A percentile compares a stretch with the other conserved stretches of the same genome.
phyloP scores from a whole-genome alignment of 2,797 vertebrate species.

The Epinephelus awoara region DNA sequence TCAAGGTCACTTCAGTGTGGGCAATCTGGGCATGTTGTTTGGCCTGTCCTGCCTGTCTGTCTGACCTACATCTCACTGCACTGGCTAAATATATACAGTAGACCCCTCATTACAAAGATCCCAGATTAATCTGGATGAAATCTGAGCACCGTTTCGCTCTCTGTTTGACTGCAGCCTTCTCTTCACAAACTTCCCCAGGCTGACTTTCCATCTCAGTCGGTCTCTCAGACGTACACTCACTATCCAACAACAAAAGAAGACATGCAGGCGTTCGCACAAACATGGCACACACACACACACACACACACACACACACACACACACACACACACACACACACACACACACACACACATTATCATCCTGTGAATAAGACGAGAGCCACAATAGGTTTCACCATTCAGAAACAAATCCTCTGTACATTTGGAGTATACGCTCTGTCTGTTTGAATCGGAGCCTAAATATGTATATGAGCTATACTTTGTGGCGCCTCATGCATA shows the following conservation, averaged over 20 bases:
- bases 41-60: slow-evolving; percentile 68
- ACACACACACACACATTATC: slow-evolving; percentile 11
- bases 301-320: slow-evolving; percentile 2
- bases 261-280: slow-evolving; percentile 42
- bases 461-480: slow-evolving; percentile 15
- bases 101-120: slow-evolving; percentile 77
- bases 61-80: slow-evolving; percentile 80
- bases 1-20: slow-evolving; percentile 79
- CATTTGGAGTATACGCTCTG: background rate
- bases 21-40: slow-evolving; percentile 74
- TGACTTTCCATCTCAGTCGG: slow-evolving; percentile 46
- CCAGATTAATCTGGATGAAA: slow-evolving; percentile 81
- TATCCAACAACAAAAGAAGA: background rate
- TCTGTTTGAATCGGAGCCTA: slow-evolving; percentile 35
- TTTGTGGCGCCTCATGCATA: slow-evolving; percentile 53
- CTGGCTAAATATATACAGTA: slow-evolving; percentile 82
- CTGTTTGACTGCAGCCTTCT: slow-evolving; percentile 34
- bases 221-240: slow-evolving; percentile 15
- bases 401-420: slow-evolving; percentile 41
- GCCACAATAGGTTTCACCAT: slow-evolving; percentile 14
- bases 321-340: background rate
- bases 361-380: slow-evolving; percentile 40
- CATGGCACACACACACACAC: background rate
- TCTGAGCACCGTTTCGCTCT: slow-evolving; percentile 63
- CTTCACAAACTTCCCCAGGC: slow-evolving; percentile 49